Conservation (phyloP, 1,140 invertebrate species). For the Trichomalopsis sarcophagae region DNA sequence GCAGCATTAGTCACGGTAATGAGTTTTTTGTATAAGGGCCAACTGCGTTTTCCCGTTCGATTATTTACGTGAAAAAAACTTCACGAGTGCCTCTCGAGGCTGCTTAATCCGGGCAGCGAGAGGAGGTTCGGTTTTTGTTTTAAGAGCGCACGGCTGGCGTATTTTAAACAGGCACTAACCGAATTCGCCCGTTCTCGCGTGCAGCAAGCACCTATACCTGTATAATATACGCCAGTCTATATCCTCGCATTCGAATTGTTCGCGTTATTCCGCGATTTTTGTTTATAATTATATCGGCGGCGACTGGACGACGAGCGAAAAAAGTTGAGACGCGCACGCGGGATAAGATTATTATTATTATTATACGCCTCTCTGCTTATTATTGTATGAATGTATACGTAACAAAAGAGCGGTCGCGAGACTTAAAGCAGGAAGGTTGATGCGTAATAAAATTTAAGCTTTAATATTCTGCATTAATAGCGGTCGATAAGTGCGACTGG, state of each 20-base stretch:
- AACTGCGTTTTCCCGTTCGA: conserved; percentile 12
- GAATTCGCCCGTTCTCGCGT: neutral
- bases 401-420: neutral
- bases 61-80: conserved; percentile 43
- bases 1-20: conserved; percentile 20
- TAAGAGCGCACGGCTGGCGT: conserved; percentile 29
- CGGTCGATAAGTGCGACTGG: conserved; percentile 54
- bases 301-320: neutral
- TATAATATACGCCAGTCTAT: too few relatives aligned
- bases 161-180: conserved; percentile 4
- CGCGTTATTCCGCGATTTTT: neutral
- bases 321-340: neutral
- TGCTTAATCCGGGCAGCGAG: conserved; percentile 14
- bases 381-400: neutral
- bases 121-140: conserved; percentile 30
- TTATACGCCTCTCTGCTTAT: neutral
- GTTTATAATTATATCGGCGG: conserved; percentile 41
- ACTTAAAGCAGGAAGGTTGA: conserved; percentile 41
- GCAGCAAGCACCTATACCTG: too few relatives aligned
- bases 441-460: conserved; percentile 53
- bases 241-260: neutral
- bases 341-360: neutral
- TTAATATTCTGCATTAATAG: conserved; percentile 55
- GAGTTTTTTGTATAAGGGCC: conserved; percentile 12
- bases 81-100: conserved; percentile 19